phyloP scores from a whole-genome alignment of 2,888 invertebrate genomes.

The Ptychoptera albimana region DNA sequence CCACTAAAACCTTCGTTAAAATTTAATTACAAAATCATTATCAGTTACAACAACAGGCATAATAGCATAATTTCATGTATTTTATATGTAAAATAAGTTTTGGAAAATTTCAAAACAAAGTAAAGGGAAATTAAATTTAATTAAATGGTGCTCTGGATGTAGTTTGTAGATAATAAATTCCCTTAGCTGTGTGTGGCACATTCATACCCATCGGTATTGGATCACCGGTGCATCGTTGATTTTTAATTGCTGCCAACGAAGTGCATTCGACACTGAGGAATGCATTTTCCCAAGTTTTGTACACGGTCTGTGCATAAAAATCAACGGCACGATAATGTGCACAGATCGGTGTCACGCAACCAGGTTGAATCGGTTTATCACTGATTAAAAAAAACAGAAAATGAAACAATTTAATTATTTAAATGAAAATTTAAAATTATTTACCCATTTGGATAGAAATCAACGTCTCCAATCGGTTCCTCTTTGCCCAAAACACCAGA shows the following conservation, averaged over 20 bases:
- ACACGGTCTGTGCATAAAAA: conserved; percentile 9
- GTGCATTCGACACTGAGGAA: conserved; percentile 6
- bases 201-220: conserved; percentile 5
- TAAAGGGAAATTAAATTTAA: no score
- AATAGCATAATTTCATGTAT: no score
- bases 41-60: no score
- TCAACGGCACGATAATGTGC: conserved; percentile 8
- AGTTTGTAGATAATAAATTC: conserved; percentile 7
- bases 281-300: conserved; percentile 4
- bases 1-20: no score
- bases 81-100: no score
- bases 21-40: no score
- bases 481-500: conserved; percentile 14
- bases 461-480: conserved; percentile 10
- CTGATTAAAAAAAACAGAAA: neutral
- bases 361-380: conserved; percentile 2
- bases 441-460: no score
- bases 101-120: no score
- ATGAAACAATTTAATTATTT: no score
- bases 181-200: conserved; percentile 3
- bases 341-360: conserved; percentile 6
- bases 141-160: no score
- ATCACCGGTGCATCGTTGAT: neutral
- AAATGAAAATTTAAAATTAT: neutral
- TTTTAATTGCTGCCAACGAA: neutral